Evolutionary conservation across 2,113 vertebrate genomes (phyloP).

Genomic region (Melanerpes aurifrons): DNA sequence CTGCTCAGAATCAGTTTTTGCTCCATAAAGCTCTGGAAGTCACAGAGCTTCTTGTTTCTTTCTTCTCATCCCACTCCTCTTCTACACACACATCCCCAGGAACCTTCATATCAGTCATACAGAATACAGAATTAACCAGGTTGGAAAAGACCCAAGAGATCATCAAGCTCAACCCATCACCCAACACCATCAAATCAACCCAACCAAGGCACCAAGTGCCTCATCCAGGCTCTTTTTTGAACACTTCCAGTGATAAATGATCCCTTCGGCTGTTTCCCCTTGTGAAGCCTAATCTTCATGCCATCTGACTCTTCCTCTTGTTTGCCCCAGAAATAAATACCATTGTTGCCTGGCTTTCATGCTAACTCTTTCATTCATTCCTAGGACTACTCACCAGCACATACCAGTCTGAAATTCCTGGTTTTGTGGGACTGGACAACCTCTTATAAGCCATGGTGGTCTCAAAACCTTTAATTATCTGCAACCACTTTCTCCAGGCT

Average conservation of each 20-base stretch:
- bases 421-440: background rate
- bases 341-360: background rate
- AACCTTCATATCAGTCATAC: background rate
- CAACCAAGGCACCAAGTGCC: no score
- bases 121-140: no score
- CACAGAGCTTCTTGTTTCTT: background rate
- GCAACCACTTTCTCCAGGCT: background rate
- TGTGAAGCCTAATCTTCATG: background rate
- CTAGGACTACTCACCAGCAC: background rate
- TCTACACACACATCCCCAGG: background rate
- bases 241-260: background rate
- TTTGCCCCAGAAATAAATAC: background rate
- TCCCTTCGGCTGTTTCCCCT: background rate
- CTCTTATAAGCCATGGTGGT: background rate
- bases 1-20: background rate
- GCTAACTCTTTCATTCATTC: background rate
- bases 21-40: background rate
- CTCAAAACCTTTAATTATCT: background rate
- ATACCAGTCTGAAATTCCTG: background rate
- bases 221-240: no score
- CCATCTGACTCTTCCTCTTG: background rate
- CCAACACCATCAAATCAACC: no score
- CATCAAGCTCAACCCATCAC: no score
- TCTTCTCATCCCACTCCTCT: background rate
- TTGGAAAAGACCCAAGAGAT: no score